phyloP scores from a whole-genome alignment of 2,888 invertebrate species.

The Eustalomyia histrio region DNA sequence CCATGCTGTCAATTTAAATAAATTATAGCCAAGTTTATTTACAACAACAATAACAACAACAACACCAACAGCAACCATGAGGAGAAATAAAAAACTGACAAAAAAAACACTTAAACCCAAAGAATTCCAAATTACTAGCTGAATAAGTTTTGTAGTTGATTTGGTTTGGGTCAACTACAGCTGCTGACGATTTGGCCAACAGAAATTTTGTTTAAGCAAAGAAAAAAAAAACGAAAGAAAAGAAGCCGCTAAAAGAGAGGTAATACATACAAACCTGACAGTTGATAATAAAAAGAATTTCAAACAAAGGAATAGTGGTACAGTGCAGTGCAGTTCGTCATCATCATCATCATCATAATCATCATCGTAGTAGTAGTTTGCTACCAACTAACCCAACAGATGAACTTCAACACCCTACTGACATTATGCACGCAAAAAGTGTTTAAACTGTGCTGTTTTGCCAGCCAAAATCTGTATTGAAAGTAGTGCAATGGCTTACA shows the following conservation, averaged over 20 bases:
- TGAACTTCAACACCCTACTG: slow-evolving; percentile 3
- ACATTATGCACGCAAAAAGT: background rate
- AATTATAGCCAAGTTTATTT: slow-evolving; percentile 72
- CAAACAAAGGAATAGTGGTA: background rate
- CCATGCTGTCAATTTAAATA: slow-evolving; percentile 78
- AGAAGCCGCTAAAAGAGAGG: slow-evolving; percentile 31
- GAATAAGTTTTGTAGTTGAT: background rate
- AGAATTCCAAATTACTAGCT: slow-evolving; percentile 47
- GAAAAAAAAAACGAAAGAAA: slow-evolving; percentile 6
- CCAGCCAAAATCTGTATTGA: background rate
- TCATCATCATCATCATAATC: too few species aligned
- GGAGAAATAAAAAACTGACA: slow-evolving; percentile 1
- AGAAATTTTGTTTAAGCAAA: background rate
- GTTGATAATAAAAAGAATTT: background rate
- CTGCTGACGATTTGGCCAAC: background rate
- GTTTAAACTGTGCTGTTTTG: background rate
- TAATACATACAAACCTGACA: slow-evolving; percentile 9
- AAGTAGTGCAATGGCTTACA: slow-evolving; percentile 4
- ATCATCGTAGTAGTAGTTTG: too few species aligned
- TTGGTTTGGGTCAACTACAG: background rate
- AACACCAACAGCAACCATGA: background rate
- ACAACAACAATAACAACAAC: background rate
- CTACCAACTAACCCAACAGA: background rate
- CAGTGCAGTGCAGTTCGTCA: background rate
- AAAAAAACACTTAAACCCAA: slow-evolving; percentile 3